Evolutionary conservation across 2,113 vertebrate species (phyloP), one percentile per base, ranked within the genome.

Genomic region (Hippocampus abdominalis): DNA sequence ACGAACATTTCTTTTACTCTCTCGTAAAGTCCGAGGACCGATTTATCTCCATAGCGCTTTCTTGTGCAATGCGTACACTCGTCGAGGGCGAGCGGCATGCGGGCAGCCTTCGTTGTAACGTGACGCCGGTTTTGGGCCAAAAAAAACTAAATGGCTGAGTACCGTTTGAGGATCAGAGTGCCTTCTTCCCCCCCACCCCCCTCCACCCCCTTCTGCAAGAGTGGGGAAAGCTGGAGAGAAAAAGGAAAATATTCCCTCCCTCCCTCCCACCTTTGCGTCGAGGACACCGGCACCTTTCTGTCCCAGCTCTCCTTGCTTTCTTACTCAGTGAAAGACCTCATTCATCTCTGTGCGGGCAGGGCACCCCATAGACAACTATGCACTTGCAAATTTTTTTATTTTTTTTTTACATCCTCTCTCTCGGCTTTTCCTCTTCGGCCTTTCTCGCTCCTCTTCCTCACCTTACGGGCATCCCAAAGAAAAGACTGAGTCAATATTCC

Each of bases 31-130:
- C 92, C 93, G 94, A 92, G 92, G 93, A 94, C 92, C 83, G 77
- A 82, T 86, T 83, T 84, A 92, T 88, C 84, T 91, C 88, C 86
- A 86, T 92, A 87, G 92, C 79, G 89, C 89, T 90, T 92, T 90
- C 90, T 93, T 91, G 90, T 95, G 89, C 78, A 82, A 77, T 81
- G 87, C 77, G 76, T 86, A 8, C 92, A 92, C 88, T 89, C 27
- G 53, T 82, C 88, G 83, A 83, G 91, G 90, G 88, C 89, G 63
- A 27, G 72, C 81, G 91, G 89, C 92, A 82, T 75, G 86, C 88
- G 87, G 92, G 89, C 92, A 90, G 91, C 91, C 92, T 95, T 91
- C 82, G 93, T 87, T 10, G 83, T 89, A 87, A 84, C 86, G 80
- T 83, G 85, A 84, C 81, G 84, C 88, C 80, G 87, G 83, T 36